These are phyloP conservation scores for Marisa cornuarietis DNA, from an alignment of 1,140 invertebrate genomes.

Conservation along the genomic window DNA sequence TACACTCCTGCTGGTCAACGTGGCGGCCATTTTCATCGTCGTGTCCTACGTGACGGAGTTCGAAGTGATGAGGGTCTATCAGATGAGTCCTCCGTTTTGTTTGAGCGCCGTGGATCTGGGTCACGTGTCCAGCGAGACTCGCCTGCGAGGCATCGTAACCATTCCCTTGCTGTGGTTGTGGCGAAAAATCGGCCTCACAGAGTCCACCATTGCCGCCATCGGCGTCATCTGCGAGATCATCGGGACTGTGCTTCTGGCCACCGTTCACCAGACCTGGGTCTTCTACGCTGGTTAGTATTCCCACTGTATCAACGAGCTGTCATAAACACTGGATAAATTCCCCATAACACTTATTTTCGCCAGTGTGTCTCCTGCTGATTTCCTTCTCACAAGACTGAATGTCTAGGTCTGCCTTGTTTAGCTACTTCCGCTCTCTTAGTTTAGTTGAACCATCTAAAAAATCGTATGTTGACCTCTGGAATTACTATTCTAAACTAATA, in stretches of 20 bases:
- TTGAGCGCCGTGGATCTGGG: not conserved
- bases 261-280: not conserved
- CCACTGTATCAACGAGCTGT: too few species aligned
- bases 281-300: not conserved
- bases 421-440: too few species aligned
- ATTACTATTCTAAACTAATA: too few species aligned
- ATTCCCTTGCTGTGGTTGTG: not conserved
- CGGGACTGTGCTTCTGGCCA: not conserved
- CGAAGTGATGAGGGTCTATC: not conserved
- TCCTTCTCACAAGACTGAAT: too few species aligned
- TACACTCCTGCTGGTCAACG: not conserved
- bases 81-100: slow-evolving; percentile 3
- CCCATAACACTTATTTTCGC: too few species aligned
- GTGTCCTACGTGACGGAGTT: not conserved
- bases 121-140: not conserved
- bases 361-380: too few species aligned
- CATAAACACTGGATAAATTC: too few species aligned
- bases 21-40: not conserved
- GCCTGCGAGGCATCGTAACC: not conserved
- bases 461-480: too few species aligned
- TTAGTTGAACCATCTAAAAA: too few species aligned
- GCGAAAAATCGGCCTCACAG: not conserved
- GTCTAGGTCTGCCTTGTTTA: too few species aligned
- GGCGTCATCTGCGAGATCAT: not conserved
- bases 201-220: not conserved